Percentiles rank a stretch among this genome's conserved stretches.
Evolutionary conservation across 2,113 vertebrate genomes (phyloP).

Genomic region (Bubo blakistoni): DNA sequence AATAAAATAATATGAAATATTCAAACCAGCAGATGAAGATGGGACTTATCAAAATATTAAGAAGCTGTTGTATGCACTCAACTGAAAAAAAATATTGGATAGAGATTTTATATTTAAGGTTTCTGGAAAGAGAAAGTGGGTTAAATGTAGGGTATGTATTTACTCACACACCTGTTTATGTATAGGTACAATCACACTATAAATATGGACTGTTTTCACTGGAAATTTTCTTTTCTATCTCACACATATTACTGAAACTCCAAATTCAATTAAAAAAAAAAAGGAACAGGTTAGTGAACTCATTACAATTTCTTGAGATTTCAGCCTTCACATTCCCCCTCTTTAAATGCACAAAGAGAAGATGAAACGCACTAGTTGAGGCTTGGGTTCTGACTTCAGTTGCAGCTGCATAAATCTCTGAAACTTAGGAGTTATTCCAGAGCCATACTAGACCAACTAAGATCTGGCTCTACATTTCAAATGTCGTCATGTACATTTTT

Average conservation of each 20-base stretch:
- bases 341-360: not conserved
- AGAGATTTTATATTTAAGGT: not conserved
- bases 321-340: not conserved
- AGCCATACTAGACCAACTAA: not conserved
- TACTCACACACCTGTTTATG: not conserved
- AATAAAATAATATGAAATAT: not conserved
- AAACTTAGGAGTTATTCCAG: not conserved
- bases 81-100: not conserved
- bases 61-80: not conserved
- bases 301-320: not conserved
- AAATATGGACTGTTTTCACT: not conserved
- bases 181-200: not conserved
- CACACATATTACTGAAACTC: not conserved
- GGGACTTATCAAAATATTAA: not conserved
- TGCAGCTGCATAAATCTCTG: not conserved
- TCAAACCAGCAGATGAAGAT: not conserved
- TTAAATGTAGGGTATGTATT: not conserved
- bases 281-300: not conserved
- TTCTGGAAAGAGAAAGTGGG: not conserved
- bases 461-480: not conserved
- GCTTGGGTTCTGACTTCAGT: not conserved
- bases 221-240: not conserved
- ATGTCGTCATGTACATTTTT: not conserved
- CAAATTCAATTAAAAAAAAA: not conserved
- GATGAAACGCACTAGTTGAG: not conserved